phyloP scores from a whole-genome alignment of 2,113 vertebrate species.

The Parus major region DNA sequence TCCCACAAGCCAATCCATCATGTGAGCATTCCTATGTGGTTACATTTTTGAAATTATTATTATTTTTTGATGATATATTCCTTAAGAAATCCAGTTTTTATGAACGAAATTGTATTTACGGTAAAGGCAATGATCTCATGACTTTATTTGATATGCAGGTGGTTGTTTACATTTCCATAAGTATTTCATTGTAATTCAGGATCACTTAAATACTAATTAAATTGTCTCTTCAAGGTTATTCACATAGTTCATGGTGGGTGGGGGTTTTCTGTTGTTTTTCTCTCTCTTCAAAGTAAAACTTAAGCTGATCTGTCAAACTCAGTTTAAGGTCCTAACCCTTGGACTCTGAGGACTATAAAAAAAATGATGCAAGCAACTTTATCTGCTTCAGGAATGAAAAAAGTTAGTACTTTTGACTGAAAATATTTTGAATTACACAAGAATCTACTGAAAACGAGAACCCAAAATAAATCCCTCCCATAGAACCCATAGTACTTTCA shows the following conservation, averaged over 20 bases:
- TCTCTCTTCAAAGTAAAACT: constrained; percentile 28
- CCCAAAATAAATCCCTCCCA: background rate
- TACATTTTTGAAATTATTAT: constrained; percentile 28
- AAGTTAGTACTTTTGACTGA: background rate
- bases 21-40: background rate
- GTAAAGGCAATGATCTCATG: constrained; percentile 43
- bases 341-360: background rate
- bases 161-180: constrained; percentile 49
- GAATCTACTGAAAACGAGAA: background rate
- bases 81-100: constrained; percentile 27
- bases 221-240: constrained; percentile 69
- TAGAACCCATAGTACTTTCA: background rate
- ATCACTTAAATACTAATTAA: constrained; percentile 72
- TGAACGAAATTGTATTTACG: constrained; percentile 19
- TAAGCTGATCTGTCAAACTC: constrained; percentile 43
- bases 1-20: background rate
- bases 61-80: constrained; percentile 7
- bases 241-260: background rate
- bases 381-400: background rate
- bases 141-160: constrained; percentile 60
- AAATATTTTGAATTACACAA: background rate
- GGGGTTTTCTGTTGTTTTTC: background rate
- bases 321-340: constrained; percentile 12
- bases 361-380: background rate
- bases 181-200: constrained; percentile 65